phyloP scores from a whole-genome alignment of 2,797 vertebrate species.

The Hyperoplus lanceolatus region DNA sequence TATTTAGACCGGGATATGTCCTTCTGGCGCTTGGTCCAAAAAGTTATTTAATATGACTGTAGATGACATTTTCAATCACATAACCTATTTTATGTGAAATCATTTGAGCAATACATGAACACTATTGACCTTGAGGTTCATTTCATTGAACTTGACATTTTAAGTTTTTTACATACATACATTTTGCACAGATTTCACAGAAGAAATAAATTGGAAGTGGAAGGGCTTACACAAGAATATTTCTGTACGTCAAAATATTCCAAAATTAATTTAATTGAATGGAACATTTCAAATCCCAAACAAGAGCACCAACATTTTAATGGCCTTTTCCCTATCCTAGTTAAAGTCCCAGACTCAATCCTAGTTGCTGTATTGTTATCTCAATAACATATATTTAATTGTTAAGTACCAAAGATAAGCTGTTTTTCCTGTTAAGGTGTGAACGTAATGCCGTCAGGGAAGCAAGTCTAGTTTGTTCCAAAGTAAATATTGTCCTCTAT shows the following conservation, averaged over 20 bases:
- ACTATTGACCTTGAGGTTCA: too few relatives aligned
- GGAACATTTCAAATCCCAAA: neutral
- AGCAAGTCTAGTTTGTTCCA: neutral
- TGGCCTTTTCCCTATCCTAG: neutral
- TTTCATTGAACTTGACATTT: too few relatives aligned
- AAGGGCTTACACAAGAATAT: neutral
- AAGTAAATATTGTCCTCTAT: neutral
- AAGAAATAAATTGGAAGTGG: too few relatives aligned
- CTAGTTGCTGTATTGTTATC: neutral
- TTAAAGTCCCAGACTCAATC: too few relatives aligned
- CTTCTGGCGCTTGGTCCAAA: too few relatives aligned
- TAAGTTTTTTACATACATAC: too few relatives aligned
- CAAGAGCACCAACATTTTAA: neutral
- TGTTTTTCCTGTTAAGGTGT: neutral
- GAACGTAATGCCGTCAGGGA: constrained; percentile 6
- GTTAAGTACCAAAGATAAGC: neutral
- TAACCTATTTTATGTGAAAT: too few relatives aligned
- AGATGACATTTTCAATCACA: too few relatives aligned
- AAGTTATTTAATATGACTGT: too few relatives aligned
- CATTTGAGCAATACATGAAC: too few relatives aligned
- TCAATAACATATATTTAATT: neutral
- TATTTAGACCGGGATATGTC: too few relatives aligned
- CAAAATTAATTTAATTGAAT: neutral
- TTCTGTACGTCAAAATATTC: neutral
- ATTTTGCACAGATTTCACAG: too few relatives aligned